Base-by-base conservation (phyloP, 2,888 invertebrate species). In the Limnephilus rhombicus region DNA sequence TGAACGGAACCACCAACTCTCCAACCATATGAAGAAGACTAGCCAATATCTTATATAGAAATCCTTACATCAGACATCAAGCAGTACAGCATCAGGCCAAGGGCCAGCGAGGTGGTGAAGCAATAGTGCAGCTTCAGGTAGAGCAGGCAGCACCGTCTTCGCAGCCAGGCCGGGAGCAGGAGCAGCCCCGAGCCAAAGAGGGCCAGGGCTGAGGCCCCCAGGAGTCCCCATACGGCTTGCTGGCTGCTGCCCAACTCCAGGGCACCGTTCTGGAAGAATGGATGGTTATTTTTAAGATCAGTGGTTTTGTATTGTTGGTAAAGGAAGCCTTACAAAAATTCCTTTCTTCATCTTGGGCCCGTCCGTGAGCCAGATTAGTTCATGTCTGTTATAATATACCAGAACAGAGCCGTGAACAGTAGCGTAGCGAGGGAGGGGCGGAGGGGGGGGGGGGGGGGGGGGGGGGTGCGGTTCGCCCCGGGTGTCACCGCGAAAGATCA, bases 91-190 rank as follows among this genome's bases (percentile, higher is more conserved):
- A 93, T 93, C n/a, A 93, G 90, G 0, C 90, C 91, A n/a, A 93
- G 89, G n/a, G 93, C 93, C 24, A 92, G 34, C 3, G 93, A 89
- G 12, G 93, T 93, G 80, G 92, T 92, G 89, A 92, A 93, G 94
- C 97, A 97, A 94, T 97, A 97, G 94, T 97, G 97, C 94, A 97
- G 95, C 95, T 97, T 97, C 89, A 97, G 95, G 95, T 97, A 97
- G 93, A 97, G 96, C 81, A 97, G 95, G 94, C 97, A 97, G 92
- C 96, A 96, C 82, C 95, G 95, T 94, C 95, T 95, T 88, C 95
- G 95, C 94, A 96, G 95, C 96, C 96, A 96, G 93, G 96, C 96
- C 13, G 95, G 95, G 13, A 95, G 94, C 68, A 93, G 87, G 83
- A 97, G 95, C 91, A 97, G 95, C 85, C 96, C 94, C 24, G 96